phyloP scores from a whole-genome alignment of 2,888 invertebrate genomes.

The Ephialtes manifestator region DNA sequence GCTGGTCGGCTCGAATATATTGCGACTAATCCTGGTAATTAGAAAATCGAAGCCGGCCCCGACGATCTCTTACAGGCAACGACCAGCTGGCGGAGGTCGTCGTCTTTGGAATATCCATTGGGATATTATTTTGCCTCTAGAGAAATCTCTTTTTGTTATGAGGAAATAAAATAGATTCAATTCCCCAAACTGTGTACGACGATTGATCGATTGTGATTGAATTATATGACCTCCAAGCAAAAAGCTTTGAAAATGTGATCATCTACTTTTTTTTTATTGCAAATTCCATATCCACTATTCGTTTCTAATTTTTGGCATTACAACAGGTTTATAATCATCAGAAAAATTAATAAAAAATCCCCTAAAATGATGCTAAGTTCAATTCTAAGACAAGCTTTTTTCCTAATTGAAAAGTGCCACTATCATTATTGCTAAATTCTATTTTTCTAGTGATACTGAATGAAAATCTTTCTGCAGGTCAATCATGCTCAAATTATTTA shows the following conservation, averaged over 20 bases:
- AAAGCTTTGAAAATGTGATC: not conserved
- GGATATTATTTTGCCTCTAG: not conserved
- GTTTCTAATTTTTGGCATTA: not conserved
- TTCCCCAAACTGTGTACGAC: not conserved
- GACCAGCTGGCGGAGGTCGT: not conserved
- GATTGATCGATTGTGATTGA: not conserved
- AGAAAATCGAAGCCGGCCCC: slow-evolving; percentile 31
- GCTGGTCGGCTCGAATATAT: not conserved
- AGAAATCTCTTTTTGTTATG: not conserved
- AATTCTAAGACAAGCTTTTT: too few species aligned
- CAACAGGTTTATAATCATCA: too few species aligned
- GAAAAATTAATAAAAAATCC: not conserved
- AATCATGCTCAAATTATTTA: too few species aligned
- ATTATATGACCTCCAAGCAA: not conserved
- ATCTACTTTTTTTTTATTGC: not conserved
- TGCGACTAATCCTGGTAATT: slow-evolving; percentile 43
- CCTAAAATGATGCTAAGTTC: too few species aligned
- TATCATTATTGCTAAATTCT: too few species aligned
- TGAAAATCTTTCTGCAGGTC: too few species aligned
- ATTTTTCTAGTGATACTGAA: too few species aligned
- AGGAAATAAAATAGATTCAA: not conserved
- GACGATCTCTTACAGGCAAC: not conserved
- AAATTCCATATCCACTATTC: not conserved
- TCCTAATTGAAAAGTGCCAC: too few species aligned
- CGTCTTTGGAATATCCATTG: not conserved